These are phyloP conservation scores for Nasonovia ribisnigri DNA, from an alignment of 2,888 invertebrate genomes.

Conservation along the genomic window DNA sequence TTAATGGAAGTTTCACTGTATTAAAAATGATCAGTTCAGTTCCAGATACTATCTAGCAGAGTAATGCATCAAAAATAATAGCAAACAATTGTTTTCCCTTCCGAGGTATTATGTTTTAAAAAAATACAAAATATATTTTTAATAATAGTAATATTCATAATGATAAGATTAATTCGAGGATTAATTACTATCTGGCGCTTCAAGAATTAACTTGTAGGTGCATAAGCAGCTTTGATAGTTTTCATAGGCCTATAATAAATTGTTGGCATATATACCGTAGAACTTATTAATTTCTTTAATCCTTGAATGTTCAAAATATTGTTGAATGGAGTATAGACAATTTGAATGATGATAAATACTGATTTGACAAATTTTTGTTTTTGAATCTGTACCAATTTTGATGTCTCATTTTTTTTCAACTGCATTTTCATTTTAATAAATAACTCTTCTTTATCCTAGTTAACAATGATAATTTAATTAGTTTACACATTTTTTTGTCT, in stretches of 20 bases:
- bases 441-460: conserved; percentile 83
- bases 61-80: too few relatives aligned
- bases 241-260: conserved; percentile 82
- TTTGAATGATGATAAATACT: conserved; percentile 98
- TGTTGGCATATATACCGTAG: conserved; percentile 91
- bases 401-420: conserved; percentile 91
- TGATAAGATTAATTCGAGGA: conserved; percentile 65
- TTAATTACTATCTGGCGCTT: not conserved
- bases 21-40: too few relatives aligned
- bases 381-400: conserved; percentile 93
- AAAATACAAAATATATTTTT: too few relatives aligned
- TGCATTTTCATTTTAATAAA: conserved; percentile 96
- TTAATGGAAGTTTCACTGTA: too few relatives aligned
- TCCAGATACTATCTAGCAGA: too few relatives aligned
- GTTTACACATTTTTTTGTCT: not conserved
- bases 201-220: conserved; percentile 68
- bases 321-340: conserved; percentile 77
- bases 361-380: conserved; percentile 98
- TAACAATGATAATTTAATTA: conserved; percentile 33
- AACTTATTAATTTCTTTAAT: conserved; percentile 98
- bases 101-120: too few relatives aligned
- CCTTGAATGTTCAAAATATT: conserved; percentile 82
- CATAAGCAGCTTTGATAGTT: conserved; percentile 58
- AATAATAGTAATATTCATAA: not conserved
- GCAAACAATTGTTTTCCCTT: too few relatives aligned